phyloP scores from a whole-genome alignment of 1,140 invertebrate genomes.

The Zaprionus lachaisei region DNA sequence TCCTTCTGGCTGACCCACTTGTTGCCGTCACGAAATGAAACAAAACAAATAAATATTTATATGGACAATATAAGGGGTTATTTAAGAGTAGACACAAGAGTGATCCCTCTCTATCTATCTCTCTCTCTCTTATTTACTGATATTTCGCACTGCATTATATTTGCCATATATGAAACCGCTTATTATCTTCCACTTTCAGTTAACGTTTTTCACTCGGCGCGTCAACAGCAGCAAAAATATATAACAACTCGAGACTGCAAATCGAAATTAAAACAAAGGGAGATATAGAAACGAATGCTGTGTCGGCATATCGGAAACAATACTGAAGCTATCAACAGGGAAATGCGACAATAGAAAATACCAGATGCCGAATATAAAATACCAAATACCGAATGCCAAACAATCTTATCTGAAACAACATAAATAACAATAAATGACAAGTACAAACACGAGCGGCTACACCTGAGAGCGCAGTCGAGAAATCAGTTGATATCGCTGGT shows the following conservation, averaged over 20 bases:
- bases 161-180: conserved; percentile 49
- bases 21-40: conserved; percentile 1
- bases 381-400: conserved; percentile 18
- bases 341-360: conserved; percentile 4
- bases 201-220: conserved; percentile 66
- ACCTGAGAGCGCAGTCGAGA: conserved; percentile 31
- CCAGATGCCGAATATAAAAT: conserved; percentile 28
- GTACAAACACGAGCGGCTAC: conserved; percentile 3
- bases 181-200: conserved; percentile 77
- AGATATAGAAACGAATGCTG: conserved; percentile 30
- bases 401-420: conserved; percentile 61
- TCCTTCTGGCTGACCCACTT: conserved; percentile 34
- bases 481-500: conserved; percentile 38
- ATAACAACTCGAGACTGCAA: background rate
- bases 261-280: background rate
- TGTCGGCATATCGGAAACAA: conserved; percentile 60
- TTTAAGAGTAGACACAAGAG: conserved; percentile 13
- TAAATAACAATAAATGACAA: conserved; percentile 62
- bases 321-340: conserved; percentile 24
- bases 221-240: conserved; percentile 39
- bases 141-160: conserved; percentile 31
- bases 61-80: conserved; percentile 16
- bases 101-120: background rate
- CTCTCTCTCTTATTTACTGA: conserved; percentile 12
- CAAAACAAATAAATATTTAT: conserved; percentile 38